Percentiles rank a stretch among this genome's conserved stretches.
Conservation (phyloP, 2,888 invertebrate species). For the Hydraecia micacea region DNA sequence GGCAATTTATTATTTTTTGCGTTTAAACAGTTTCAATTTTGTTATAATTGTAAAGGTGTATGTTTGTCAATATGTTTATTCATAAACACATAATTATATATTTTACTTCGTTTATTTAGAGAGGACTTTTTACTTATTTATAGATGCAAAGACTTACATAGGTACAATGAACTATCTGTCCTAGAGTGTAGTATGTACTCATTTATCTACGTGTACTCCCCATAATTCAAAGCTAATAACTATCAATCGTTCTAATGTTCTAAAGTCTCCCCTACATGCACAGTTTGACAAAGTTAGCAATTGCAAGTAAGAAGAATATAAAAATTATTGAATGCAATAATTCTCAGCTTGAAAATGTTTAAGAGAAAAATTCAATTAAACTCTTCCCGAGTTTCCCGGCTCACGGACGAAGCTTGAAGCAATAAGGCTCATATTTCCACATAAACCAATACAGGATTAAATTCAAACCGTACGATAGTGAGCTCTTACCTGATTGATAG, state of each 20-base stretch:
- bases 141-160: neutral
- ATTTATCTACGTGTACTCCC: neutral
- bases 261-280: too few relatives aligned
- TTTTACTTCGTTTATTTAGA: neutral
- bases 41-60: neutral
- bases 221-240: neutral
- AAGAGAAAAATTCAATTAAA: neutral
- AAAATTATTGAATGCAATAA: neutral
- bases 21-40: constrained; percentile 43
- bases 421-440: constrained; percentile 12
- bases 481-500: constrained; percentile 28
- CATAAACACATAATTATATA: neutral
- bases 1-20: constrained; percentile 40
- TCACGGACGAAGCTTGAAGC: neutral
- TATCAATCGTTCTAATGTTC: neutral
- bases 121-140: too few relatives aligned
- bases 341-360: neutral
- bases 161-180: neutral
- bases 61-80: neutral
- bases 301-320: neutral
- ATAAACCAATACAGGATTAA: neutral
- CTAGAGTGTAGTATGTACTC: neutral
- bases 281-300: neutral
- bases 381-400: neutral
- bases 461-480: neutral